Evolutionary conservation across 2,888 invertebrate species (phyloP).

Genomic region (Microctonus hyperodae): DNA sequence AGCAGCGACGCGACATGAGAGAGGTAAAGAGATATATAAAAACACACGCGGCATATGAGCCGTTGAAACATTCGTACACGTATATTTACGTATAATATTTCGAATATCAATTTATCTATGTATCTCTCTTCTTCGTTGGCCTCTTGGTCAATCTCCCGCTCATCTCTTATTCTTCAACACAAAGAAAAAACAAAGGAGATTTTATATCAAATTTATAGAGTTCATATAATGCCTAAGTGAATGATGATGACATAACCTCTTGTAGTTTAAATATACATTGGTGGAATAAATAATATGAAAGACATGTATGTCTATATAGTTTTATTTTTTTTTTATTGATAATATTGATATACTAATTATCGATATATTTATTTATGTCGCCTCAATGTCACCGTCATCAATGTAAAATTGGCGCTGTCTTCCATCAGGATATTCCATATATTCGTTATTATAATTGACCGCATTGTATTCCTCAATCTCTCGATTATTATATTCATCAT

Average conservation of each 20-base stretch:
- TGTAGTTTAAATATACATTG: too few relatives aligned
- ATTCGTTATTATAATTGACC: constrained; percentile 42
- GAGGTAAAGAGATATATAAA: background rate
- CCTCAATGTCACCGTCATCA: background rate
- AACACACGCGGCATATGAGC: background rate
- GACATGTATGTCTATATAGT: background rate
- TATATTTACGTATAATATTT: background rate
- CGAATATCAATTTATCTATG: too few relatives aligned
- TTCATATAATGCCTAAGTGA: too few relatives aligned
- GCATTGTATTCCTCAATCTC: constrained; percentile 38
- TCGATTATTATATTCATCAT: constrained; percentile 51
- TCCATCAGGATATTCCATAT: constrained; percentile 19
- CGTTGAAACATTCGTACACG: background rate
- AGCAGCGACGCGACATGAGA: constrained; percentile 25
- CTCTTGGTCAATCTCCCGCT: too few relatives aligned
- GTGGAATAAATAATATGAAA: too few relatives aligned
- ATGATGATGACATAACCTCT: too few relatives aligned
- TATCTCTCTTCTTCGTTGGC: too few relatives aligned
- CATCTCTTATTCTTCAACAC: too few relatives aligned
- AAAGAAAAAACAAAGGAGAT: too few relatives aligned
- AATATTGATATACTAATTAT: too few relatives aligned
- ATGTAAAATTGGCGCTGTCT: constrained; percentile 2
- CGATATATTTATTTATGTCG: background rate
- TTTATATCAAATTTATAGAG: too few relatives aligned
- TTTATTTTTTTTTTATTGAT: background rate